A percentile compares a stretch with the other conserved stretches of the same genome.
phyloP scores from a whole-genome alignment of 2,888 invertebrate genomes.

The Epinotia ramella region DNA sequence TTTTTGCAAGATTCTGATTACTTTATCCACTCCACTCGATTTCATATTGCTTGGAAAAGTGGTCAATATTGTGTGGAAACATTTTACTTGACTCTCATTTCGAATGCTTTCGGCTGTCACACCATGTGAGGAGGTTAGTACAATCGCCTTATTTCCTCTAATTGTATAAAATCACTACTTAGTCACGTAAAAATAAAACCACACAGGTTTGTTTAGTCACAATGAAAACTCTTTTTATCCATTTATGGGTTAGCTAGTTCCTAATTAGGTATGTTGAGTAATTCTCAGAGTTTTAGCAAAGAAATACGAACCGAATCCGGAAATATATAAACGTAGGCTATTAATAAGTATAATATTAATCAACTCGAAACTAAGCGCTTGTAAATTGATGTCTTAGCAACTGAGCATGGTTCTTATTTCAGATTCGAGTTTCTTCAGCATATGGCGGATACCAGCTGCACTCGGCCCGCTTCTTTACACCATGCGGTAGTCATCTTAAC shows the following conservation, averaged over 20 bases:
- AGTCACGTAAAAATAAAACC: too few species aligned
- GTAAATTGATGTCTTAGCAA: background rate
- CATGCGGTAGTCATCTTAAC: conserved; percentile 72
- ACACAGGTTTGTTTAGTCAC: too few species aligned
- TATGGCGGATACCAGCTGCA: conserved; percentile 64
- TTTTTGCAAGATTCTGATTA: conserved; percentile 43
- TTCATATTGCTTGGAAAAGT: conserved; percentile 4
- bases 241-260: too few species aligned
- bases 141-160: background rate
- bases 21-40: conserved; percentile 26
- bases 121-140: background rate
- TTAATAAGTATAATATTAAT: background rate
- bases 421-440: conserved; percentile 62
- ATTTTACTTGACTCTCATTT: conserved; percentile 4
- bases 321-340: too few species aligned
- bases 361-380: background rate
- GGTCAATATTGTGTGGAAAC: conserved; percentile 9
- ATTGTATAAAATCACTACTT: background rate
- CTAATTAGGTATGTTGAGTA: too few species aligned
- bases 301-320: too few species aligned
- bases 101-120: background rate
- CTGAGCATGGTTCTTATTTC: conserved; percentile 64
- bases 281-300: too few species aligned
- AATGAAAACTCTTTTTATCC: too few species aligned
- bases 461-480: conserved; percentile 67